A percentile compares a stretch with the other conserved stretches of the same genome.
Evolutionary conservation across 2,797 vertebrate species (phyloP).

Genomic region (Cheirogaleus major): DNA sequence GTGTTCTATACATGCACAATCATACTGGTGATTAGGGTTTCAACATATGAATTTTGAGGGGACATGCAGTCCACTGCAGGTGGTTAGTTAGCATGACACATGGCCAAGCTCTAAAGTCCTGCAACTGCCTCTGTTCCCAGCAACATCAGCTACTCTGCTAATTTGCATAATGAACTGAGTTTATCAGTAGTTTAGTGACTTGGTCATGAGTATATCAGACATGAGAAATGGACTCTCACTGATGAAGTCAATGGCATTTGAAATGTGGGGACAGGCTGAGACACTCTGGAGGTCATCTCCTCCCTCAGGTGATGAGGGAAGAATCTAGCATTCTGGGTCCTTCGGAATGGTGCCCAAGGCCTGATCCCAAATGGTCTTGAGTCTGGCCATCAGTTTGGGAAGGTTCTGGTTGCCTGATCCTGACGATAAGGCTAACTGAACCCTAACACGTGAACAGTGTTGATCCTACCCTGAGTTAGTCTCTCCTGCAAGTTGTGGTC

Average conservation of each 20-base stretch:
- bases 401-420: background rate
- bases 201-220: too few relatives aligned
- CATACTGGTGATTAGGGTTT: background rate
- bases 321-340: background rate
- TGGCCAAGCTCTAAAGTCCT: background rate
- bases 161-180: background rate
- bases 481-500: background rate
- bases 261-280: background rate
- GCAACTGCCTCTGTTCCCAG: background rate
- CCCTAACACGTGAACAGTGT: background rate
- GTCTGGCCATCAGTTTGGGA: background rate
- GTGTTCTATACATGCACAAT: rapidly evolving
- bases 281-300: background rate
- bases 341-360: background rate
- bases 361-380: background rate
- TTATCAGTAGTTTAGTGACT: background rate
- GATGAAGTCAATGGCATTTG: background rate
- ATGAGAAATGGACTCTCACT: background rate
- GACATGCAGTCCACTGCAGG: background rate
- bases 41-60: background rate
- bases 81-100: background rate
- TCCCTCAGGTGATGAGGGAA: background rate
- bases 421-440: background rate
- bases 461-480: background rate
- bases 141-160: background rate